Evolutionary conservation across 2,113 vertebrate species (phyloP), one percentile per base, ranked within the genome.

Genomic region (Sturnira hondurensis): DNA sequence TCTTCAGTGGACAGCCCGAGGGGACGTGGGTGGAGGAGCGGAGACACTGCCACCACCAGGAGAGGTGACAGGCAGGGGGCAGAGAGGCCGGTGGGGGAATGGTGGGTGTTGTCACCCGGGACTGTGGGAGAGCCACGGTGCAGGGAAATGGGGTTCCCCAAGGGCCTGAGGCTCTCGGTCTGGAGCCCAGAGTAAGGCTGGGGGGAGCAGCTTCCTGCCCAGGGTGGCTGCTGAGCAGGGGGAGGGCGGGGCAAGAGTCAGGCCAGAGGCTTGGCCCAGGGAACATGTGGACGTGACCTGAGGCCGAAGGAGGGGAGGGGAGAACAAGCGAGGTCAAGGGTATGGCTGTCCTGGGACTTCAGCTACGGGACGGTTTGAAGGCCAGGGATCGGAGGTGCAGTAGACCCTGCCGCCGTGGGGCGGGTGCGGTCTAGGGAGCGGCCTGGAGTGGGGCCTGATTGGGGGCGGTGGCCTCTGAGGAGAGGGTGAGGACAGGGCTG

Each of bases 401-500:
- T 22, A 13, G 19, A 5, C 2, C 10, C 16, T 9, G 45, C 0
- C 1, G 33, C 47, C 1, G 0, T 0, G 1, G 70, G 20, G 33
- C 20, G 9, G 9, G 65, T 16, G 31, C 26, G 33, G 41, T 38
- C 50, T 43, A 67, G n/a, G 54, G 50, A 56, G 52, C 2, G 52
- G 6, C 61, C 15, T 5, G 50, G 15, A 28, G 26, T 28, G 36
- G 77, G 41, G 7, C 7, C 63, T 9, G 1, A 2, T 31, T 2
- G 5, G 54, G 36, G n/a, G n/a, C 14, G 2, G 31, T 3, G 24
- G 15, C 19, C 65, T 68, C 5, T 0, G 50, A 26, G 36, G 47
- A 36, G 3, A 24, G 19, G 68, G 82, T 14, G 13, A 0, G 7
- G 45, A n/a, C 2, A 0, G 14, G 11, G 24, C 8, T 5, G 5